phyloP scores from a whole-genome alignment of 2,888 invertebrate genomes.

The Plagiodera versicolora region DNA sequence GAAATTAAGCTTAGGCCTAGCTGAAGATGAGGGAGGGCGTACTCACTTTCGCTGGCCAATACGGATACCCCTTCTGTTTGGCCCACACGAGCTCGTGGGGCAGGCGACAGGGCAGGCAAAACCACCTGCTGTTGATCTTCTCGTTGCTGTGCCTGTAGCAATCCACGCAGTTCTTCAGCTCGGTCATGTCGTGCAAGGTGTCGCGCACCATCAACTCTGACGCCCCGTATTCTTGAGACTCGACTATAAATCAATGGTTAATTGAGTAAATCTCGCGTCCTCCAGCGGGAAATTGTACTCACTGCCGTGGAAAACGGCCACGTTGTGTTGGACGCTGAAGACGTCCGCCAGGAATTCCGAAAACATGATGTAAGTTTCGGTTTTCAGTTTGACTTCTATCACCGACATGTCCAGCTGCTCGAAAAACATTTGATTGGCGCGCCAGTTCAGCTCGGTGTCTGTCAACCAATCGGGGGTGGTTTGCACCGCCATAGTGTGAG shows the following conservation, averaged over 20 bases:
- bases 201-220: slow-evolving; percentile 61
- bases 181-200: slow-evolving; percentile 71
- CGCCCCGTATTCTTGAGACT: slow-evolving; percentile 56
- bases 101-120: slow-evolving; percentile 70
- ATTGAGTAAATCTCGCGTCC: too few species aligned
- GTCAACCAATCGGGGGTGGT: slow-evolving; percentile 57
- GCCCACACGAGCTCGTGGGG: slow-evolving; percentile 81
- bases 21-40: neutral
- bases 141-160: slow-evolving; percentile 83
- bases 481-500: slow-evolving; percentile 46
- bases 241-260: too few species aligned
- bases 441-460: slow-evolving; percentile 60
- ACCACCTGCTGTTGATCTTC: slow-evolving; percentile 68
- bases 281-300: too few species aligned
- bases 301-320: slow-evolving; percentile 76
- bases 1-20: slow-evolving; percentile 36
- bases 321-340: slow-evolving; percentile 74
- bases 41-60: slow-evolving; percentile 82
- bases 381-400: slow-evolving; percentile 64
- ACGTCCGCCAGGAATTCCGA: slow-evolving; percentile 73
- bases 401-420: slow-evolving; percentile 64
- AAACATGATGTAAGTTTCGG: slow-evolving; percentile 61
- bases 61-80: slow-evolving; percentile 76
- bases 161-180: slow-evolving; percentile 74
- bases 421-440: slow-evolving; percentile 57